Evolutionary conservation across 2,113 vertebrate species (phyloP).

Genomic region (Eidolon helvum): DNA sequence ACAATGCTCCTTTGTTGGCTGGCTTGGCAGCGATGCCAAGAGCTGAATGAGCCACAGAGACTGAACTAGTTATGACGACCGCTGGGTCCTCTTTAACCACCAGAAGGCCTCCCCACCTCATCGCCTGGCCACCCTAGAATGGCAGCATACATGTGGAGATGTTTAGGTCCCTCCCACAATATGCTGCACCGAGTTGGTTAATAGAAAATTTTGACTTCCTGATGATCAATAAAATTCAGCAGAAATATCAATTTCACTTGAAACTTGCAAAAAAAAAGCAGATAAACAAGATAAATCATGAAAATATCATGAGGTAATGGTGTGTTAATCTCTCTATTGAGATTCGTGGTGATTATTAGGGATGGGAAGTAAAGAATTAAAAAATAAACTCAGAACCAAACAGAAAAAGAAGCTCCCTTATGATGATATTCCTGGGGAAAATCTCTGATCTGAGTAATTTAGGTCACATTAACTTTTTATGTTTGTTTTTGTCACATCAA

Average conservation of each 20-base stretch:
- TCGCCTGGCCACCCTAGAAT: neutral
- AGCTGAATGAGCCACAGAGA: constrained; percentile 66
- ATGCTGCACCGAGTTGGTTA: neutral
- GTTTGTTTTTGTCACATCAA: constrained; percentile 6
- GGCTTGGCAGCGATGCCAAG: constrained; percentile 57
- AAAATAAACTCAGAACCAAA: neutral
- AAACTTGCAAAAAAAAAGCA: neutral
- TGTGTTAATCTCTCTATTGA: neutral
- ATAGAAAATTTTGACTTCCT: neutral
- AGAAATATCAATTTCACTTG: neutral
- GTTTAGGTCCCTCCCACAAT: neutral
- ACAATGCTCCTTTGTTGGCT: constrained; percentile 72
- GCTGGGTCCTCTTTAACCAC: neutral
- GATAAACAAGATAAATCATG: neutral
- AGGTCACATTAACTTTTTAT: neutral
- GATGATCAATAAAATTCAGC: neutral
- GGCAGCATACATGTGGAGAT: neutral
- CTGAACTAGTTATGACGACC: constrained; percentile 36
- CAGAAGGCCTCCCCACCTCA: neutral
- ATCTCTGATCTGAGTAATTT: neutral
- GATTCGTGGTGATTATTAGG: neutral
- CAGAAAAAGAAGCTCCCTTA: neutral
- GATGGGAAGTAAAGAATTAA: neutral
- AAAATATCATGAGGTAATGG: neutral
- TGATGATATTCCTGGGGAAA: neutral